Evolutionary conservation across 1,140 invertebrate species (phyloP).

Genomic region (Zeugodacus cucurbitae): DNA sequence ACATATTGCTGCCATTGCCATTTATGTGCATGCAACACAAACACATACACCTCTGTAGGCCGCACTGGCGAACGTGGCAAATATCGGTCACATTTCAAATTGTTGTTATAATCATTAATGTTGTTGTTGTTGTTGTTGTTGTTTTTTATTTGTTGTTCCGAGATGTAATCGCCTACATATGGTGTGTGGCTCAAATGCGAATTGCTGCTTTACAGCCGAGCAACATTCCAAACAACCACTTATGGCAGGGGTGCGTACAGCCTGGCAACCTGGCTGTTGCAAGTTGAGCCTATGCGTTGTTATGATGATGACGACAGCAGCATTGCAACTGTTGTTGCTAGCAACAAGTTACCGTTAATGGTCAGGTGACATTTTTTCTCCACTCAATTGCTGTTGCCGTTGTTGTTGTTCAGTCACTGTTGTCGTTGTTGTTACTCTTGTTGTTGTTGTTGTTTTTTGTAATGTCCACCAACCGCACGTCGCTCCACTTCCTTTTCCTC

Average conservation of each 20-base stretch:
- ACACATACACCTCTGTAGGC: background rate
- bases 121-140: background rate
- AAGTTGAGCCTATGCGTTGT: background rate
- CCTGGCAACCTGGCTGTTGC: background rate
- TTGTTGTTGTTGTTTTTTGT: background rate
- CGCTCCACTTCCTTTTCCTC: background rate
- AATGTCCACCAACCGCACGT: no score
- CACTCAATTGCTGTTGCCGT: background rate
- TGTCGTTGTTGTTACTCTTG: background rate
- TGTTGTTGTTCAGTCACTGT: background rate
- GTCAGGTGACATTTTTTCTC: slow-evolving; percentile 14
- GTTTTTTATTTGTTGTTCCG: background rate
- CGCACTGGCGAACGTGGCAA: background rate
- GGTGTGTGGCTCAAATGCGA: background rate
- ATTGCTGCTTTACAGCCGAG: background rate
- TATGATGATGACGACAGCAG: background rate
- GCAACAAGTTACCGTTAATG: slow-evolving; percentile 11
- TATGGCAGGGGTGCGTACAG: background rate
- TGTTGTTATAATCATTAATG: background rate
- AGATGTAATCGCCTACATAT: background rate
- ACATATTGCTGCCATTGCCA: background rate
- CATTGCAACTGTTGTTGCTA: background rate
- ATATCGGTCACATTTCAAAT: slow-evolving; percentile 25
- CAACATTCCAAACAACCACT: slow-evolving; percentile 1
- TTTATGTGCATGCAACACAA: background rate